Evolutionary conservation across 2,797 vertebrate genomes (phyloP).

Genomic region (Molossus alvarezi): DNA sequence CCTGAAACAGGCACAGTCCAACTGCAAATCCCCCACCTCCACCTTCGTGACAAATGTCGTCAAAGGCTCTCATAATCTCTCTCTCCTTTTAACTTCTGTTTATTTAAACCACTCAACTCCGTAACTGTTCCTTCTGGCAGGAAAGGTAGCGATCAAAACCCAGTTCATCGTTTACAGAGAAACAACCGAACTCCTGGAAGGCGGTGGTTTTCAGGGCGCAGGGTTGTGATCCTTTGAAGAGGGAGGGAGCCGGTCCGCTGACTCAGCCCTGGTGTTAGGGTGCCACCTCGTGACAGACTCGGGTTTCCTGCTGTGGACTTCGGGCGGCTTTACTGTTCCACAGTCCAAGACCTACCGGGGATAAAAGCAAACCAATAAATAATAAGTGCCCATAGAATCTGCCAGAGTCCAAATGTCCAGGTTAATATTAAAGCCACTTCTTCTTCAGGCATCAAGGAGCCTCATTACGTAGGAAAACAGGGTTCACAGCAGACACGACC

Average conservation of each 20-base stretch:
- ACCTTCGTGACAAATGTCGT: not conserved
- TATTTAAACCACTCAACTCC: not conserved
- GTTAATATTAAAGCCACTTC: not conserved
- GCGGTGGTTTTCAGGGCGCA: not conserved
- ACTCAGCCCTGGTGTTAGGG: constrained; percentile 17
- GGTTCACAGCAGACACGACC: not conserved
- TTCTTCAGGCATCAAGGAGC: not conserved
- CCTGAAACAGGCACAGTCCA: not conserved
- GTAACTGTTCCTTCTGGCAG: not conserved
- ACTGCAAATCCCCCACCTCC: not conserved
- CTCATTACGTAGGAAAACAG: not conserved
- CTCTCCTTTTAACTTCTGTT: not conserved
- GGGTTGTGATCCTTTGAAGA: not conserved
- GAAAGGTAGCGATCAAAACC: not conserved
- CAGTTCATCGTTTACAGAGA: not conserved
- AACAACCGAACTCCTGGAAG: not conserved
- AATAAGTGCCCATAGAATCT: constrained; percentile 10
- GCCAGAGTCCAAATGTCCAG: not conserved
- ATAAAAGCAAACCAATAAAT: not conserved
- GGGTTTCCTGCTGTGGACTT: accelerated
- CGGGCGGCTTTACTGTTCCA: not conserved
- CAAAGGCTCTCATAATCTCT: not conserved
- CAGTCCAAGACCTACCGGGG: not conserved
- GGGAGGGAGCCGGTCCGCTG: accelerated
- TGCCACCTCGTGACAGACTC: constrained; percentile 84